Conservation (phyloP, 2,888 invertebrate genomes). For the Eupithecia pulchellata region DNA sequence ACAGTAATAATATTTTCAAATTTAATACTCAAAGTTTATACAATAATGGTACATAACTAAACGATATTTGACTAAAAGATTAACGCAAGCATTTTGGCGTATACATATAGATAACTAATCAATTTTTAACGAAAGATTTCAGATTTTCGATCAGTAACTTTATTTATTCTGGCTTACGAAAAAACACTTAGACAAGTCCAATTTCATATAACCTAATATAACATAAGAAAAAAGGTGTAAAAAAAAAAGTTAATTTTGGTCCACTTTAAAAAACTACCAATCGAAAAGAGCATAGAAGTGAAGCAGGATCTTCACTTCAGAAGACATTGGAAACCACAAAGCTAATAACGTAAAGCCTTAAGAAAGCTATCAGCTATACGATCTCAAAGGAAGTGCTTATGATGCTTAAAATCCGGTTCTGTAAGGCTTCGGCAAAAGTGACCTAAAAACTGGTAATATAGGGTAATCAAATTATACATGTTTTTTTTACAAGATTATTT, state of each 20-base stretch:
- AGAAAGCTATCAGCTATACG: slow-evolving; percentile 22
- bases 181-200: too few relatives aligned
- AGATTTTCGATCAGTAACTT: too few relatives aligned
- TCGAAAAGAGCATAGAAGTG: background rate
- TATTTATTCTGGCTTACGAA: too few relatives aligned
- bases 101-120: background rate
- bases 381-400: slow-evolving; percentile 29
- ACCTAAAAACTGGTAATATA: slow-evolving; percentile 27
- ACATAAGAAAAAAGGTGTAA: too few relatives aligned
- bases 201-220: too few relatives aligned
- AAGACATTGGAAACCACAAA: slow-evolving; percentile 35
- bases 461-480: slow-evolving; percentile 25
- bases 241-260: too few relatives aligned
- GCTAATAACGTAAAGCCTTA: slow-evolving; percentile 18
- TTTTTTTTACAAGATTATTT: background rate
- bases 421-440: slow-evolving; percentile 27
- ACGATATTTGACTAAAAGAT: background rate
- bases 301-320: slow-evolving; percentile 15
- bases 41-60: background rate
- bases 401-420: slow-evolving; percentile 27
- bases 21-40: background rate
- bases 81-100: background rate
- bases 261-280: background rate
- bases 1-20: background rate
- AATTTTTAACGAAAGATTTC: background rate